Conservation (phyloP, 2,113 vertebrate species). For the Tragulus kanchil region DNA sequence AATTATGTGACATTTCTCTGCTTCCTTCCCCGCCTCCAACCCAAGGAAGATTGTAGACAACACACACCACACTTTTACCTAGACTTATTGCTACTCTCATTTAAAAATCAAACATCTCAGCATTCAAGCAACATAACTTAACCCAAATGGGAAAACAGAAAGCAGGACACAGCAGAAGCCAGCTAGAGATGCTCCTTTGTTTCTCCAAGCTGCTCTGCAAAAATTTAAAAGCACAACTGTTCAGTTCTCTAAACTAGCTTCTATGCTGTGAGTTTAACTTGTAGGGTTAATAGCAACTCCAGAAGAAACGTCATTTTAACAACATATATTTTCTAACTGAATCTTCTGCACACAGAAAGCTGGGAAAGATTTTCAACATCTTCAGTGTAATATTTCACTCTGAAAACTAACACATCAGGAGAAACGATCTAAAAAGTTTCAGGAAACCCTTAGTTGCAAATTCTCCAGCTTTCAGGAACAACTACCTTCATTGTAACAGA, state of each 20-base stretch:
- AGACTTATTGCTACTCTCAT: neutral
- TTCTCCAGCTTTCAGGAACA: neutral
- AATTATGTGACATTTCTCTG: neutral
- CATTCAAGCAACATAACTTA: constrained; percentile 1
- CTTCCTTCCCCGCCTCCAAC: neutral
- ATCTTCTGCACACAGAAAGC: neutral
- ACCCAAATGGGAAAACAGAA: neutral
- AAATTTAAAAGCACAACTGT: constrained; percentile 9
- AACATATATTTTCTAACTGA: neutral
- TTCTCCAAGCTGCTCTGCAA: neutral
- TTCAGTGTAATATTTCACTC: neutral
- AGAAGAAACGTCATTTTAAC: neutral
- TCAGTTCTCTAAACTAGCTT: neutral
- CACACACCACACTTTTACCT: neutral
- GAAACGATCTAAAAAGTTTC: neutral
- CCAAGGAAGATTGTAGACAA: neutral
- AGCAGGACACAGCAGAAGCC: neutral
- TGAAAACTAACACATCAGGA: constrained; percentile 3
- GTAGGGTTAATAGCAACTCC: neutral
- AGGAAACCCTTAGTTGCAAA: neutral
- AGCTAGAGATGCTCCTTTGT: neutral
- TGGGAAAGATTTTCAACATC: neutral
- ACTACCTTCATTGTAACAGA: neutral
- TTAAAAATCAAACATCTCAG: constrained; percentile 7
- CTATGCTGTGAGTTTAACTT: neutral